Conservation (phyloP, 2,113 vertebrate species). For the Atractosteus spatula region DNA sequence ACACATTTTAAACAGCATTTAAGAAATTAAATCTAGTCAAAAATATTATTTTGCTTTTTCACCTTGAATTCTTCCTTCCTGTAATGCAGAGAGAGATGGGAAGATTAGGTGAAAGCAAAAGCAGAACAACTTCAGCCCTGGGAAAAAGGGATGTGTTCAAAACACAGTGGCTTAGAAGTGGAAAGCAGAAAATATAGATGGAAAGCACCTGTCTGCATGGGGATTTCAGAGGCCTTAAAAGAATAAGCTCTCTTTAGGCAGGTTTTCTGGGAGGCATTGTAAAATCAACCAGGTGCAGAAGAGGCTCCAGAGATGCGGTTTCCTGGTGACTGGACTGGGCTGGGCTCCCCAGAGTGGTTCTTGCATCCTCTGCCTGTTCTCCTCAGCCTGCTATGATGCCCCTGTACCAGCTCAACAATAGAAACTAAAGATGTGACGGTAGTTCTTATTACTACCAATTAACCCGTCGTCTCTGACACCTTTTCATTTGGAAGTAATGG, state of each 20-base stretch:
- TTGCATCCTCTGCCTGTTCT: background rate
- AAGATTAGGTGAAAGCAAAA: background rate
- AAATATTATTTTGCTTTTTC: too few species aligned
- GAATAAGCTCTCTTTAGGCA: slow-evolving; percentile 3
- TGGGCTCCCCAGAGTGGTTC: background rate
- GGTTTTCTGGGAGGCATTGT: slow-evolving; percentile 7
- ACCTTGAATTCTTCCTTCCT: background rate
- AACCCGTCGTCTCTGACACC: too few species aligned
- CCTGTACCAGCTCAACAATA: too few species aligned
- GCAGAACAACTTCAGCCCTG: too few species aligned
- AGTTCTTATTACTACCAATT: too few species aligned
- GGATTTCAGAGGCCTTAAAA: background rate
- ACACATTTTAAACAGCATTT: too few species aligned
- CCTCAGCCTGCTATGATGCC: too few species aligned
- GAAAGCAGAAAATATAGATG: background rate
- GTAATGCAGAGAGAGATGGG: background rate
- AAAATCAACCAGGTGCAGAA: background rate
- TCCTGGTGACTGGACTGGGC: background rate
- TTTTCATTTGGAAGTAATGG: too few species aligned
- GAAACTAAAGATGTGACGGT: too few species aligned
- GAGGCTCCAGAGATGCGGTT: background rate
- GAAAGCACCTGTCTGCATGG: background rate
- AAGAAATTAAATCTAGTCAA: too few species aligned
- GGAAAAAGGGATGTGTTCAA: too few species aligned
- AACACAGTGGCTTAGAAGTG: too few species aligned